Percentiles rank a stretch among this genome's conserved stretches.
Conservation (phyloP, 2,797 vertebrate genomes). For the Todus mexicanus region DNA sequence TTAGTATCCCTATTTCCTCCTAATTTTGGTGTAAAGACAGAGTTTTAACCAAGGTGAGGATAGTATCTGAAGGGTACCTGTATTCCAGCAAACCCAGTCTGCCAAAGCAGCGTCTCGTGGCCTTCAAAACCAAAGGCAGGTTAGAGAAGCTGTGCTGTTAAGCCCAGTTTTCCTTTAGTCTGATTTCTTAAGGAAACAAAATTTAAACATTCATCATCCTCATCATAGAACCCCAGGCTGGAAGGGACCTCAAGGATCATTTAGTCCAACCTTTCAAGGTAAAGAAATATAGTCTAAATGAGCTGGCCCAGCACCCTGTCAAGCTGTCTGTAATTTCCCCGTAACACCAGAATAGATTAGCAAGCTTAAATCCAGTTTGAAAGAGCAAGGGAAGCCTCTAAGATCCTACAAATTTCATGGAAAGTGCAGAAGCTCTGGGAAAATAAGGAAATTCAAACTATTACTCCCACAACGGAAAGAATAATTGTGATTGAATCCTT, state of each 20-base stretch:
- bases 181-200: background rate
- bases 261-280: too few species aligned
- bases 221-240: too few species aligned
- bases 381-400: background rate
- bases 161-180: background rate
- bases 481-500: background rate
- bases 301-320: too few species aligned
- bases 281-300: too few species aligned
- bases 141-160: background rate
- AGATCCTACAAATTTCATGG: background rate
- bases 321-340: background rate
- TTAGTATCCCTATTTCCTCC: background rate
- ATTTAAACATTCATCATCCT: background rate
- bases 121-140: background rate
- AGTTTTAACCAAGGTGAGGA: background rate
- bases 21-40: background rate
- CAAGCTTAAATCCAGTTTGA: background rate
- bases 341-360: background rate
- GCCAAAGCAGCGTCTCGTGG: background rate
- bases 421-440: background rate
- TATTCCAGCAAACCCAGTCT: background rate
- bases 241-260: too few species aligned
- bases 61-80: background rate
- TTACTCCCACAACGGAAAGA: background rate
- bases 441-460: background rate